phyloP scores from a whole-genome alignment of 2,888 invertebrate species.

The Nephrotoma flavescens region DNA sequence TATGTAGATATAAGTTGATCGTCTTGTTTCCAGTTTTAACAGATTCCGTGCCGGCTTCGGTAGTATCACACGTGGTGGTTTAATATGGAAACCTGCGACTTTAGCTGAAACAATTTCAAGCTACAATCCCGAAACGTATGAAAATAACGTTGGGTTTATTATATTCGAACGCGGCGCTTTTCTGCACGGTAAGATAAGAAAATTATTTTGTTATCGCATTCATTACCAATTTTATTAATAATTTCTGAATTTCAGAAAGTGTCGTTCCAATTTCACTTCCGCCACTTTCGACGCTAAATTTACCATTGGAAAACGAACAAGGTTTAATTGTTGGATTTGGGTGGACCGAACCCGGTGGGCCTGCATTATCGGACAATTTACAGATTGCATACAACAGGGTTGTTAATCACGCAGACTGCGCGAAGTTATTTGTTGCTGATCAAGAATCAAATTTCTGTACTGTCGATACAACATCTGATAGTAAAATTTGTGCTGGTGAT shows the following conservation, averaged over 20 bases:
- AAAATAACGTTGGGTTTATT: background rate
- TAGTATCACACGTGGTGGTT: background rate
- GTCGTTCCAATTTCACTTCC: background rate
- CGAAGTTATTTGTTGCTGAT: background rate
- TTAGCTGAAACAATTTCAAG: background rate
- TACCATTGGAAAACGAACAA: background rate
- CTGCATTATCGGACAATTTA: background rate
- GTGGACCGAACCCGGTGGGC: background rate
- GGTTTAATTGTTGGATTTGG: background rate
- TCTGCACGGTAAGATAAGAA: background rate
- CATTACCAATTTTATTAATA: background rate
- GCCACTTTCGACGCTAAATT: background rate
- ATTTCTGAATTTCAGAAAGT: background rate
- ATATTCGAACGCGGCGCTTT: background rate
- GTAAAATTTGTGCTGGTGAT: background rate
- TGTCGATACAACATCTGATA: background rate
- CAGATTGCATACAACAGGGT: background rate
- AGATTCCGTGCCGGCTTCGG: background rate
- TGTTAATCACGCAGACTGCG: background rate
- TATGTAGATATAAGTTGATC: no score
- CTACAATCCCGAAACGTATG: background rate
- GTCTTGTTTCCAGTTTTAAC: background rate
- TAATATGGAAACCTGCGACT: background rate
- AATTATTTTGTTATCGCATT: no score
- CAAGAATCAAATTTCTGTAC: background rate